Percentiles rank a stretch among this genome's conserved stretches.
phyloP scores from a whole-genome alignment of 2,113 vertebrate genomes.

The Vanacampus margaritifer region DNA sequence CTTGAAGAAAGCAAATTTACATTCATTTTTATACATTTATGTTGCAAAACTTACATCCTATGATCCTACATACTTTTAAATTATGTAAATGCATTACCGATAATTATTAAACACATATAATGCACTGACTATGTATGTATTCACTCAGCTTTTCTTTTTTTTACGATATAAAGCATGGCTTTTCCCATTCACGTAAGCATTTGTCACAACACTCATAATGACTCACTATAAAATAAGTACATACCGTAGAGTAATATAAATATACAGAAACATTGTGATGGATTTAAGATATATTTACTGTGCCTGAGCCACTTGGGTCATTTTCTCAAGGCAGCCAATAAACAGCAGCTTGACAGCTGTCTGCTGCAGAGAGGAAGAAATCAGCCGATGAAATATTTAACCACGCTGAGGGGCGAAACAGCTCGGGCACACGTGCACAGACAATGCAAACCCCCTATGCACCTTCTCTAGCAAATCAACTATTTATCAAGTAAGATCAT shows the following conservation, averaged over 20 bases:
- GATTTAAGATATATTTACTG: constrained; percentile 43
- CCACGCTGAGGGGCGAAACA: constrained; percentile 40
- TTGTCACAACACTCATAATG: too few relatives aligned
- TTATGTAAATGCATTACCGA: too few relatives aligned
- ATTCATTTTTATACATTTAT: too few relatives aligned
- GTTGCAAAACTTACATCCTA: too few relatives aligned
- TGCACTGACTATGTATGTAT: too few relatives aligned
- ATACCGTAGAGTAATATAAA: neutral
- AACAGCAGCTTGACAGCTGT: constrained; percentile 37
- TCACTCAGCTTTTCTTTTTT: too few relatives aligned
- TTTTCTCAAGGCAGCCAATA: constrained; percentile 44
- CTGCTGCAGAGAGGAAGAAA: constrained; percentile 55
- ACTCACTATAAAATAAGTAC: neutral
- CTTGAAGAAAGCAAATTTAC: too few relatives aligned
- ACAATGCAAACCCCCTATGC: neutral
- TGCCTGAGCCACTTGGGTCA: constrained; percentile 20
- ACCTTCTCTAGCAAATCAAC: neutral
- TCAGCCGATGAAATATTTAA: constrained; percentile 56
- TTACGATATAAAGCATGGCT: too few relatives aligned
- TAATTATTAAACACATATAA: too few relatives aligned
- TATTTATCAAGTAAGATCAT: neutral
- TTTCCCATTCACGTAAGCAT: neutral
- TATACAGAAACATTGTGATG: constrained; percentile 35
- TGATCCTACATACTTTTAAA: too few relatives aligned
- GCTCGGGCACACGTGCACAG: constrained; percentile 11